Percentiles rank a stretch among this genome's conserved stretches.
Evolutionary conservation across 2,888 invertebrate species (phyloP).

Genomic region (Polydrusus cervinus): DNA sequence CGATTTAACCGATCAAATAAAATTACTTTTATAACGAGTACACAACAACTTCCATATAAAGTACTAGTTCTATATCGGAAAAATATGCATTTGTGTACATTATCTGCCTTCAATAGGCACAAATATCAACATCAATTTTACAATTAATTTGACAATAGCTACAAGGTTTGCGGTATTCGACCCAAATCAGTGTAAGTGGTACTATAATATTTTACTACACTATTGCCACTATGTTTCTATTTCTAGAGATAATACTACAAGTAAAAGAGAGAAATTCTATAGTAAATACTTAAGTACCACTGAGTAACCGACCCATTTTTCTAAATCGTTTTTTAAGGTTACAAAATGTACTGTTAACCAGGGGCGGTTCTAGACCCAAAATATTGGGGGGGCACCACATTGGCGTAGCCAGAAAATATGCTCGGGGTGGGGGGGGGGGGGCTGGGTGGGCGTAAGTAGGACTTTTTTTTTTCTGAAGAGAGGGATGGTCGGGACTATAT

Average conservation of each 20-base stretch:
- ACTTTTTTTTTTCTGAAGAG: too few relatives aligned
- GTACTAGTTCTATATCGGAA: background rate
- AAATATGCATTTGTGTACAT: background rate
- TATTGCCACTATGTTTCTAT: conserved; percentile 3
- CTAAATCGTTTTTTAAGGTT: too few relatives aligned
- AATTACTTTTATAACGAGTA: background rate
- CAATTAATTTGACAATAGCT: conserved; percentile 43
- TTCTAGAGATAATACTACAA: conserved; percentile 9
- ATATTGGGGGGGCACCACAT: too few relatives aligned
- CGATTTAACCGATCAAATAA: background rate
- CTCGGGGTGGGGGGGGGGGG: too few relatives aligned
- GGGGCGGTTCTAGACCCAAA: too few relatives aligned
- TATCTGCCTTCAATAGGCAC: conserved; percentile 17
- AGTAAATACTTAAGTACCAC: too few relatives aligned
- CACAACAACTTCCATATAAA: conserved; percentile 3
- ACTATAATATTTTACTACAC: conserved; percentile 7
- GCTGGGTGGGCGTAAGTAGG: too few relatives aligned
- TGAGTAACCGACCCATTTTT: too few relatives aligned
- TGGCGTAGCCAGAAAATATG: too few relatives aligned
- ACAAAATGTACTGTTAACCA: too few relatives aligned
- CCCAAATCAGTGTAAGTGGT: conserved; percentile 30
- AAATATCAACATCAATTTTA: conserved; percentile 36
- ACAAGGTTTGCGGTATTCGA: conserved; percentile 32
- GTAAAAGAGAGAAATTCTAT: too few relatives aligned
- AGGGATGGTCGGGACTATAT: too few relatives aligned